phyloP scores from a whole-genome alignment of 1,140 invertebrate species.

The Bombus pascuorum region DNA sequence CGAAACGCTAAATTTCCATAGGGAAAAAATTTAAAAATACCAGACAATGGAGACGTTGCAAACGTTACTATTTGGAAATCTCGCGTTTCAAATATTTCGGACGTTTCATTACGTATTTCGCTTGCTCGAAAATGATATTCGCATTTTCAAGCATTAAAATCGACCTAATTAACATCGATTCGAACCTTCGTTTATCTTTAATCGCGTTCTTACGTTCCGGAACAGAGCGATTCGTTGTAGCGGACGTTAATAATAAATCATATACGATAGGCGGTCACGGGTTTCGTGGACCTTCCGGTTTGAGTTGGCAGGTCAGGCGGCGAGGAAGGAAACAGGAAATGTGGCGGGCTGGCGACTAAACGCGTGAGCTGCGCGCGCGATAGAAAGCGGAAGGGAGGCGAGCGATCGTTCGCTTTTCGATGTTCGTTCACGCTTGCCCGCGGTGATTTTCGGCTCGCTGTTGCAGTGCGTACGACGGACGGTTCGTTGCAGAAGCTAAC shows the following conservation, averaged over 20 bases:
- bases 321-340: conserved; percentile 67
- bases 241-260: neutral
- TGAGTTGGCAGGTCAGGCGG: conserved; percentile 30
- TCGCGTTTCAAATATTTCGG: neutral
- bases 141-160: no score
- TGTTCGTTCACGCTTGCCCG: conserved; percentile 15
- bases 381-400: conserved; percentile 55
- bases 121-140: no score
- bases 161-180: no score
- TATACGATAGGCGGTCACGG: neutral
- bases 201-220: neutral
- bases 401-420: conserved; percentile 46
- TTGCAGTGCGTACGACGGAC: neutral
- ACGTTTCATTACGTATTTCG: no score
- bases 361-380: conserved; percentile 65
- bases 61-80: neutral
- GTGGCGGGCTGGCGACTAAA: conserved; percentile 52
- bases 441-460: conserved; percentile 14
- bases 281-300: conserved; percentile 74
- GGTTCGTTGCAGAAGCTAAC: neutral
- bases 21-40: no score
- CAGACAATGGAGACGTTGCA: no score
- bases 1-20: neutral
- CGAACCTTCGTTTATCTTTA: neutral
- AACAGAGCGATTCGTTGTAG: neutral